Base-by-base conservation (phyloP, 1,140 invertebrate genomes). In the Gonioctena quinquepunctata region DNA sequence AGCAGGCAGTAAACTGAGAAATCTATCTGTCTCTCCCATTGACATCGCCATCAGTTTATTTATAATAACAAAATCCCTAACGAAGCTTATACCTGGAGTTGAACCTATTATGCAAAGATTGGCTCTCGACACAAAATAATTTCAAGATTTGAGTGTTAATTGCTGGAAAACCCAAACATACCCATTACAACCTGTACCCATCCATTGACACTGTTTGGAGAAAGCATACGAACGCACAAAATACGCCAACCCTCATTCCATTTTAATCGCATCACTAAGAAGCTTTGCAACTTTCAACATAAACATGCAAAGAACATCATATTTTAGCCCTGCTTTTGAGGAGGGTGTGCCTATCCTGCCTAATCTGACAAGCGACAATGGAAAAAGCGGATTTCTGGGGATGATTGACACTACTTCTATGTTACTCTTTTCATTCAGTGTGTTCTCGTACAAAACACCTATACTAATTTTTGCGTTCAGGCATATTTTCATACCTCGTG, bases 301-400 rank as follows among this genome's bases (percentile, higher is more conserved):
- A 68, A 64, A 74, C 66, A 65, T 22, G n/a, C 19, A 18, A 13
- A n/a, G 22, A 49, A 33, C 61, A 70, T 42, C 54, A 72, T 72
- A 73, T 73, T 66, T 75, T 75, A 74, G 70, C 26, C 26, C 26
- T n/a, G 67, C 60, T 63, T 60, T 67, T 71, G 69, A 72, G 70
- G 65, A 75, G 73, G 73, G 73, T 68, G 71, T 67, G 70, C 59
- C 71, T 60, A 60, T 26, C 21, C 25, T 33, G 26, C 25, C 64
- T 76, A 76, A 76, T 76, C 74, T 73, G 74, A 76, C 74, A 74
- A 74, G 71, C 67, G 66, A 69, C 71, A 73, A 74, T 71, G 66
- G 72, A 60, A 61, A 74, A 74, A 76, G 72, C 74, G 69, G 74
- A 76, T 76, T 76, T 76, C 22, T 28, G 52, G 25, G 54, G 67